Percentiles rank a stretch among this genome's conserved stretches.
Evolutionary conservation across 2,113 vertebrate genomes (phyloP).

Genomic region (Sorex araneus): DNA sequence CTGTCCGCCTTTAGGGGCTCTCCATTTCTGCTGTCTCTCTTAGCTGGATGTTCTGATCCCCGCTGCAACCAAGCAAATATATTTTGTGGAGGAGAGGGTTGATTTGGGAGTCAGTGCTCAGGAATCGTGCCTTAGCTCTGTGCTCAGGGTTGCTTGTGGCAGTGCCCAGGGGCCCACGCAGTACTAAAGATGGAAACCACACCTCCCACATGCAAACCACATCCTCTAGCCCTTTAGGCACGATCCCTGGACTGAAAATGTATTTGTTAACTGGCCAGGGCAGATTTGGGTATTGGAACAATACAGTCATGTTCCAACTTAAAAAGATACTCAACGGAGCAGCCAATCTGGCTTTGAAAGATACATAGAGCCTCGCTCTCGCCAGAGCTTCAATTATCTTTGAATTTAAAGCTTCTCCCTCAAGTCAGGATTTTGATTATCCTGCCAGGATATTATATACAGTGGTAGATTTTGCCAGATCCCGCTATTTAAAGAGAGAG

Average conservation of each 20-base stretch:
- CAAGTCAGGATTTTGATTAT: constrained; percentile 43
- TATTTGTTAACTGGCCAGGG: not conserved
- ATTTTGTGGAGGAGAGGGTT: no score
- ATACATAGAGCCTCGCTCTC: not conserved
- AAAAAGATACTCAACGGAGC: not conserved
- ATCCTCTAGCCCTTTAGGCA: no score
- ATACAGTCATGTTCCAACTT: not conserved
- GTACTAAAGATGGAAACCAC: no score
- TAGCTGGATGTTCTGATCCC: not conserved
- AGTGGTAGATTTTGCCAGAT: constrained; percentile 38
- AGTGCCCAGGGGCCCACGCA: no score
- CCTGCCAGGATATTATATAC: constrained; percentile 30
- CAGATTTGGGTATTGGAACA: not conserved
- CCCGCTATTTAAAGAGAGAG: constrained; percentile 24
- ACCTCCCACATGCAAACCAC: no score
- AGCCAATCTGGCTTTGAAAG: not conserved
- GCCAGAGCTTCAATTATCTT: constrained; percentile 13
- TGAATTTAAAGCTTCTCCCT: constrained; percentile 50
- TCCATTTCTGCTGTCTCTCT: not conserved
- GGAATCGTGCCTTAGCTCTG: no score
- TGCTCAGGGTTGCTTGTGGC: no score
- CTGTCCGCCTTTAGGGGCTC: not conserved
- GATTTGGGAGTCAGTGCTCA: no score
- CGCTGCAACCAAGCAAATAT: not conserved
- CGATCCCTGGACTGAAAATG: not conserved